Base-by-base conservation (phyloP, 1,140 invertebrate species). In the Macrotrachela quadricornifera region DNA sequence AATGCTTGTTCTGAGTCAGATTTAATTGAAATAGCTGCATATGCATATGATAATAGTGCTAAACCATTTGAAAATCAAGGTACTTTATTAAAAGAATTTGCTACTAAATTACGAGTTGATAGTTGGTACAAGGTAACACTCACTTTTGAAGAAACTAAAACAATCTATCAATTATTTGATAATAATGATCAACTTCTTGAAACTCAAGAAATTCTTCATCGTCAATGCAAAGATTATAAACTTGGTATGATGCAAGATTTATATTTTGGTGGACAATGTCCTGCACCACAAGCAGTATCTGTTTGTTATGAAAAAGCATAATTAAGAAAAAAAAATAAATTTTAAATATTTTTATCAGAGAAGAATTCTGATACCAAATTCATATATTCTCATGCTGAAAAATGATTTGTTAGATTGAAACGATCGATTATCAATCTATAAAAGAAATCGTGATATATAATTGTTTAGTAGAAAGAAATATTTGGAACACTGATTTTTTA, bases 211-310 rank as follows among this genome's bases (percentile, higher is more conserved):
- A 52, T 52, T 4, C 30, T 45, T 8, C 50, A 52, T 14, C 44
- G 50, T n/a, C 18, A 52, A 18, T 52, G 50, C 10, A 45, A 41
- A 14, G 41, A 41, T 46, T 52, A 46, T 38, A 42, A 45, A 45
- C 41, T 36, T n/a, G 50, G 50, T n/a, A 21, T 40, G 10, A 15
- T 46, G 18, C 43, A 46, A 47, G 38, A 40, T 46, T 46, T 52
- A 38, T 52, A 52, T 52, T 52, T 52, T 47, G 50, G 50, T 17
- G 49, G 49, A 38, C 39, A 50, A 50, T 50, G 49, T 42, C 49
- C 49, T 42, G 49, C 49, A 42, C 49, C 49, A 42, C 49, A 50
- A 50, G 49, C 41, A 42, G 49, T 50, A 4, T 10, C 15, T 0
- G 49, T 50, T 8, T n/a, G 39, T 18, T 50, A 50, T 30, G 30